Base-by-base conservation (phyloP, 2,797 vertebrate genomes). In the Eleutherodactylus coqui region DNA sequence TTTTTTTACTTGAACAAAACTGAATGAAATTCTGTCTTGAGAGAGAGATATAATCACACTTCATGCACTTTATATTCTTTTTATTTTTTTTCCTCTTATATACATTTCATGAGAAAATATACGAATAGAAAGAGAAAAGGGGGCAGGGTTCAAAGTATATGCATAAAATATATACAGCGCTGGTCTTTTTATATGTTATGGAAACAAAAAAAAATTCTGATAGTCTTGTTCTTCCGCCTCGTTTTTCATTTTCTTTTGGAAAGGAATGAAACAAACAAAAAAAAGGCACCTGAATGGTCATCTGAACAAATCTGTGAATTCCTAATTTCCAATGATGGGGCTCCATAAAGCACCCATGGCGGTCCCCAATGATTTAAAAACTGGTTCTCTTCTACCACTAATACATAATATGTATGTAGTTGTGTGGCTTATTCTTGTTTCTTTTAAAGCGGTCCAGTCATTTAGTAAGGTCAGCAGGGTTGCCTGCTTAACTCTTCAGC, bases 41-140 rank as follows among this genome's bases (percentile, higher is more conserved):
- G 80, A 84, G 38, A 72, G 80, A 84, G 83, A 80, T 81, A 69
- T 87, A 80, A 87, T 79, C 82, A 84, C 76, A 87, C 76, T 84
- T 72, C 82, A 84, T 87, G 86, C 86, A 87, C 86, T 87, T 87
- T 87, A 87, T 87, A 87, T 83, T 87, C 75, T 64, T 83, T 87
- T 79, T 41, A 55, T 49, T n/a, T 64, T 86, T 43, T 82, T 72
- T 79, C n/a, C 11, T 87, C 60, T 84, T 79, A 75, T 72, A 79
- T 83, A 84, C 86, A 87, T 87, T 87, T 87, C 86, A 83, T 84
- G 17, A 64, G 53, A 84, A 83, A 60, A 72, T 87, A 73, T 73
- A 84, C 41, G 19, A 80, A 84, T 84, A 67, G 86, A 70, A 79
- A 84, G 41, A 79, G 64, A 79, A 84, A 83, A 38, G 58, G 43